Percentiles rank a stretch among this genome's conserved stretches.
Evolutionary conservation across 1,140 invertebrate genomes (phyloP).

Genomic region (Panagrolaimus sp.): DNA sequence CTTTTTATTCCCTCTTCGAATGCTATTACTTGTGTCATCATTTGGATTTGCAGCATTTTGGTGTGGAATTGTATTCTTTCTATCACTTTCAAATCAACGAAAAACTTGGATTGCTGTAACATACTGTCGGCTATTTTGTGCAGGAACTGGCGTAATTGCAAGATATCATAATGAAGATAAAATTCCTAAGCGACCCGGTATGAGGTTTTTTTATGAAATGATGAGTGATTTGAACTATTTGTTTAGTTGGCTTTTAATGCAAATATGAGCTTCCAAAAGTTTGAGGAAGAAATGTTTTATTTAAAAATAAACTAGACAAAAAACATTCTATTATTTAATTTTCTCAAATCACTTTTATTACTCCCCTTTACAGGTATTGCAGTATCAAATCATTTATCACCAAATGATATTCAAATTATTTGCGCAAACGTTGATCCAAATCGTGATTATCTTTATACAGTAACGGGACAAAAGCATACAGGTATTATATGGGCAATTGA

Average conservation of each 20-base stretch:
- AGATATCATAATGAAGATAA: slow-evolving; percentile 35
- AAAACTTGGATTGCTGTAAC: slow-evolving; percentile 39
- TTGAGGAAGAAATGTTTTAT: too few species aligned
- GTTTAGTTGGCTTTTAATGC: too few species aligned
- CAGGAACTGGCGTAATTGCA: slow-evolving; percentile 36
- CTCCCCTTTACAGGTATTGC: too few species aligned
- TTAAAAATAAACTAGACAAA: too few species aligned
- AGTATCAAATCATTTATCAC: slow-evolving; percentile 38
- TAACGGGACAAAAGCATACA: slow-evolving; percentile 38
- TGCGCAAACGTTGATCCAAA: slow-evolving; percentile 35
- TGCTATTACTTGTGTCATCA: slow-evolving; percentile 25
- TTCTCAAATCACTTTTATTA: too few species aligned
- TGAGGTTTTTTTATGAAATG: neutral
- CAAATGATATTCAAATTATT: slow-evolving; percentile 43
- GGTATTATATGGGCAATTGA: slow-evolving; percentile 41
- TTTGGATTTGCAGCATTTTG: slow-evolving; percentile 32
- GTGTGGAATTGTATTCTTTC: slow-evolving; percentile 26
- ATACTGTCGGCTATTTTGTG: slow-evolving; percentile 41
- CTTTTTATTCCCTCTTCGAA: slow-evolving; percentile 20
- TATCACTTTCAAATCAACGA: slow-evolving; percentile 23
- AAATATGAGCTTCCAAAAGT: too few species aligned
- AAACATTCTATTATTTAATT: too few species aligned
- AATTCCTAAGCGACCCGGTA: slow-evolving; percentile 29
- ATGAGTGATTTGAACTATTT: too few species aligned
- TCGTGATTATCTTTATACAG: slow-evolving; percentile 35